These are phyloP conservation scores for Nerophis lumbriciformis DNA, from an alignment of 2,113 vertebrate genomes.

Conservation along the genomic window DNA sequence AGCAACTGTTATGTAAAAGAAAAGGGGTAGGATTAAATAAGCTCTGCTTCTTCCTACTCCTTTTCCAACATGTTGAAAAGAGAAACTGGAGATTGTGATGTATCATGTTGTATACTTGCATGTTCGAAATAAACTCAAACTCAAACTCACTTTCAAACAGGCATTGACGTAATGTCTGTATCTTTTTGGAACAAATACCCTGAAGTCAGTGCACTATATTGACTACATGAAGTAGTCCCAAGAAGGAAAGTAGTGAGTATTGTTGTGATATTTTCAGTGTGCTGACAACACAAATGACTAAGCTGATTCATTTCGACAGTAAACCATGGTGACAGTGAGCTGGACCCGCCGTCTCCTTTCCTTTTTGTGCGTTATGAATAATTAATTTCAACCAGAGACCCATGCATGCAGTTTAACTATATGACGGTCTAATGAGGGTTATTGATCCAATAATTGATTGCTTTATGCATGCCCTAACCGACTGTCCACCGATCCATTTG, in stretches of 20 bases:
- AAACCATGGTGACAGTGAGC: constrained; percentile 14
- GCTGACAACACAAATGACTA: constrained; percentile 3
- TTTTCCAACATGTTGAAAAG: too few relatives aligned
- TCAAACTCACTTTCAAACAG: constrained; percentile 14
- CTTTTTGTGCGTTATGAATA: constrained; percentile 56
- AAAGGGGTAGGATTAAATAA: too few relatives aligned
- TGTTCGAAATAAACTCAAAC: too few relatives aligned
- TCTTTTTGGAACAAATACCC: too few relatives aligned
- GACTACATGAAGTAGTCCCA: too few relatives aligned
- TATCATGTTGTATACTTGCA: too few relatives aligned
- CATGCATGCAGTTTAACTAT: constrained; percentile 67
- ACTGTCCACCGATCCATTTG: constrained; percentile 69
- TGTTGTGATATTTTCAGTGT: not conserved
- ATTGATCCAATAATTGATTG: constrained; percentile 79
- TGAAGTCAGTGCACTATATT: too few relatives aligned
- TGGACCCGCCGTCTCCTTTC: constrained; percentile 26
- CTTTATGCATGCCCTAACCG: constrained; percentile 71
- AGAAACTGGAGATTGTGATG: too few relatives aligned
- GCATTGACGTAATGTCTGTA: too few relatives aligned
- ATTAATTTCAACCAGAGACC: constrained; percentile 57
- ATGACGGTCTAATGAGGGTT: constrained; percentile 69
- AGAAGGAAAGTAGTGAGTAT: too few relatives aligned
- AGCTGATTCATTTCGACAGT: not conserved
- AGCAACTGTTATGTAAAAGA: too few relatives aligned
- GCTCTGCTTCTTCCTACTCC: too few relatives aligned